These are phyloP conservation scores for Philopotamus ludificatus DNA, from an alignment of 1,140 invertebrate genomes.

Conservation along the genomic window DNA sequence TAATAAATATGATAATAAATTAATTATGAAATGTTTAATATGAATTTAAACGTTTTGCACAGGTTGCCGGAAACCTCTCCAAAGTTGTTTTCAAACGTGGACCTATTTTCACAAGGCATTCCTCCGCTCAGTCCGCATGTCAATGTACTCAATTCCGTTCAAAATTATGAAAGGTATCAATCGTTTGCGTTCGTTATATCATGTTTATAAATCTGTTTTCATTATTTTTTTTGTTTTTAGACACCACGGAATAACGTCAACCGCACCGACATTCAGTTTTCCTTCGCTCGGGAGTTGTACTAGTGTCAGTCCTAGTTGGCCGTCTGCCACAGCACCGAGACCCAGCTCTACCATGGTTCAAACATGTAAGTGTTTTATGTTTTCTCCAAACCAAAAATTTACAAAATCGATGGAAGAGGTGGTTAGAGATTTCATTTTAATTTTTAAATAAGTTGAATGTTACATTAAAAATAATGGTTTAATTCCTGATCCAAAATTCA, in stretches of 20 bases:
- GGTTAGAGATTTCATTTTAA: no score
- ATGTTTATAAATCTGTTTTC: conserved; percentile 1
- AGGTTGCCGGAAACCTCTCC: conserved; percentile 46
- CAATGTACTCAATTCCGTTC: conserved; percentile 37
- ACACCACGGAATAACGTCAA: conserved; percentile 27
- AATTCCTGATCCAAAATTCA: no score
- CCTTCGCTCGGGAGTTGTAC: conserved; percentile 21
- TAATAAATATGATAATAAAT: no score
- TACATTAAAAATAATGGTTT: no score
- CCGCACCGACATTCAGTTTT: conserved; percentile 33
- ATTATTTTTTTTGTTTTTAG: background rate
- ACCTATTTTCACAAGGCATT: conserved; percentile 18
- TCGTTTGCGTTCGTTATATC: no score
- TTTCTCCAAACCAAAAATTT: background rate
- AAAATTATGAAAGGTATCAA: conserved; percentile 37
- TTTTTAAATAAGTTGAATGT: no score
- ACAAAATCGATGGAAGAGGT: no score
- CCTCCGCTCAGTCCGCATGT: conserved; percentile 40
- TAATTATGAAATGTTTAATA: no score
- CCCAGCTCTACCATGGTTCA: conserved; percentile 22
- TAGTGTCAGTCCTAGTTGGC: conserved; percentile 32
- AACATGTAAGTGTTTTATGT: conserved; percentile 10
- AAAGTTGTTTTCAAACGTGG: conserved; percentile 43
- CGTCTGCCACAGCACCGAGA: conserved; percentile 6
- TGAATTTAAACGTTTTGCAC: conserved; percentile 21